A percentile compares a stretch with the other conserved stretches of the same genome.
phyloP scores from a whole-genome alignment of 2,797 vertebrate genomes.

The Lacerta agilis region DNA sequence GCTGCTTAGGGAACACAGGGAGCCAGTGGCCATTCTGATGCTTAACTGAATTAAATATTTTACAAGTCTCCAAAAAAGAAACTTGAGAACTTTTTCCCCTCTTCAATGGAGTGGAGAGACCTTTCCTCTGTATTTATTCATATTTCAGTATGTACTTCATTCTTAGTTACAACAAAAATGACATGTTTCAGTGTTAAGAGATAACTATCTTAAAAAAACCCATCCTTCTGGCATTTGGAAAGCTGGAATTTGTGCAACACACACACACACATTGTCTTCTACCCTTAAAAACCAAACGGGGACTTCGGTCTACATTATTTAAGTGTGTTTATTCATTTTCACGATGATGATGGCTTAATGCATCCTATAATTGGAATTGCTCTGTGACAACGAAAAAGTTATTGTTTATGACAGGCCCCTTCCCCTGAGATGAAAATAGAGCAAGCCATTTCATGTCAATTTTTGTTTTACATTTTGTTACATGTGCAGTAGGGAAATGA shows the following conservation, averaged over 20 bases:
- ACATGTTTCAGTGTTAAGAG: background rate
- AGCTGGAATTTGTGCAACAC: constrained; percentile 21
- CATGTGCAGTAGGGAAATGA: background rate
- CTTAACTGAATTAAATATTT: background rate
- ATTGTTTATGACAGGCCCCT: constrained; percentile 7
- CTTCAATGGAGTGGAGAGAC: background rate
- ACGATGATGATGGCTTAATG: constrained; percentile 19
- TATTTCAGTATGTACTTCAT: constrained; percentile 40
- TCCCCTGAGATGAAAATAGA: background rate
- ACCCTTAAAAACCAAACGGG: constrained; percentile 17
- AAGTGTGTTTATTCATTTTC: constrained; percentile 27
- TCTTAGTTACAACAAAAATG: constrained; percentile 31
- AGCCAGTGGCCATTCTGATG: background rate
- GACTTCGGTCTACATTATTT: background rate
- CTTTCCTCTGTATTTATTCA: background rate
- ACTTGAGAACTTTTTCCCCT: background rate
- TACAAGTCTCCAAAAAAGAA: background rate
- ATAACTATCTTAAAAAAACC: background rate
- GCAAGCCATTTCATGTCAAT: background rate
- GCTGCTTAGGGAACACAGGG: constrained; percentile 12
- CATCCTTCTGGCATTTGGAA: background rate
- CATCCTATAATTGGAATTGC: constrained; percentile 17
- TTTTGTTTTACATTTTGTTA: background rate
- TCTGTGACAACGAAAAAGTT: background rate
- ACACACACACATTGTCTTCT: background rate